These are phyloP conservation scores for Nerophis lumbriciformis DNA, from an alignment of 2,113 vertebrate genomes.

Conservation along the genomic window DNA sequence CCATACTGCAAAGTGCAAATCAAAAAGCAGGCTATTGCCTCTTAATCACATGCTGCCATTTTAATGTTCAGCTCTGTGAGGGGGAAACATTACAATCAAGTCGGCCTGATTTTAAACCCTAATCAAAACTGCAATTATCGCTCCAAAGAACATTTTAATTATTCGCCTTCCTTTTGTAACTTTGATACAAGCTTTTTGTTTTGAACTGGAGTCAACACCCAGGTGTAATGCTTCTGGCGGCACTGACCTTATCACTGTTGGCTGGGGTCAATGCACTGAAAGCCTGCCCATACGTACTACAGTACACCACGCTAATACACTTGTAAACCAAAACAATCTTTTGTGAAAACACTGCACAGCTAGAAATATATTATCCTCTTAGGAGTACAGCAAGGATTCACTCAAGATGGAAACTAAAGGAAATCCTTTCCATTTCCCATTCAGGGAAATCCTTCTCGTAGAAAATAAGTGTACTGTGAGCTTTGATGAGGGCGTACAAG, in stretches of 20 bases:
- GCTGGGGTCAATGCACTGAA: constrained; percentile 30
- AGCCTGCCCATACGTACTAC: constrained; percentile 20
- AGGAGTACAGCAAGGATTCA: background rate
- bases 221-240: constrained; percentile 27
- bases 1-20: constrained; percentile 26
- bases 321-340: too few species aligned
- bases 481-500: background rate
- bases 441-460: background rate
- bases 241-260: constrained; percentile 38
- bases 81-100: constrained; percentile 15
- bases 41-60: constrained; percentile 14
- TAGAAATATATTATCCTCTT: too few species aligned
- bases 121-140: constrained; percentile 35
- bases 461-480: background rate
- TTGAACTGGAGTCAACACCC: constrained; percentile 30
- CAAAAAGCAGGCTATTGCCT: background rate
- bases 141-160: constrained; percentile 11
- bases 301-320: background rate
- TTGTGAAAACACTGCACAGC: too few species aligned
- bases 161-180: background rate
- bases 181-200: constrained; percentile 14
- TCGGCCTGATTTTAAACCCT: constrained; percentile 18
- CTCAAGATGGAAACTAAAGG: background rate
- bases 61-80: constrained; percentile 2
- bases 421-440: background rate